These are phyloP conservation scores for Caenorhabditis elegans DNA, from an alignment of 1,140 invertebrate species.

Conservation along the genomic window DNA sequence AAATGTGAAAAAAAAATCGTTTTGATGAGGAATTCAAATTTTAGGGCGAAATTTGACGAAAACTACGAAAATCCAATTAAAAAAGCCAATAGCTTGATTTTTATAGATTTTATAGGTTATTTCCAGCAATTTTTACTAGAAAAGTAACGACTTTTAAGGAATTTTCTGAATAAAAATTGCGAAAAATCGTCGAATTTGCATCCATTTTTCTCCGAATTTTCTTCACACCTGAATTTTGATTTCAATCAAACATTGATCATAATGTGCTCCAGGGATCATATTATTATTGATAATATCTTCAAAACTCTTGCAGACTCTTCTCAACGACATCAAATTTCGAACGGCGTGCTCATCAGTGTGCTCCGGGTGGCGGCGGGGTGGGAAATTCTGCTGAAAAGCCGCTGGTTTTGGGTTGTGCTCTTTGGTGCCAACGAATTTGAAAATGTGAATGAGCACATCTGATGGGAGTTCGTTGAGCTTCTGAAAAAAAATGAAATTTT, in stretches of 20 bases:
- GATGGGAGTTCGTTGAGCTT: neutral
- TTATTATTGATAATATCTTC: neutral
- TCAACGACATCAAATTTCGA: neutral
- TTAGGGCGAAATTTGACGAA: too few species aligned
- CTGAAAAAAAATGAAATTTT: neutral
- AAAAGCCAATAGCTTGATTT: too few species aligned
- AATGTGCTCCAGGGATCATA: neutral
- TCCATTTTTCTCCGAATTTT: too few species aligned
- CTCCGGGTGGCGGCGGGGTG: too few species aligned
- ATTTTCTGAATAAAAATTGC: too few species aligned
- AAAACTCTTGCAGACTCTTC: neutral
- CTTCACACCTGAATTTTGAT: neutral
- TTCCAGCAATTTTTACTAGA: too few species aligned
- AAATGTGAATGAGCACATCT: neutral
- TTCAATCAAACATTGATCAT: neutral
- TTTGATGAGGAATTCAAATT: too few species aligned
- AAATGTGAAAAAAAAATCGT: too few species aligned
- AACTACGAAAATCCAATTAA: too few species aligned
- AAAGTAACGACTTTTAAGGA: too few species aligned
- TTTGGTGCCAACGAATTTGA: neutral
- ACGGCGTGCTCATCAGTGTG: neutral
- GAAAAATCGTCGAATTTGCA: too few species aligned
- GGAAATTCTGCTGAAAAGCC: neutral
- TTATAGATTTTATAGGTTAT: too few species aligned
- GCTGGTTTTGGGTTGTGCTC: neutral